A percentile compares a stretch with the other conserved stretches of the same genome.
These are phyloP conservation scores for Marasmarcha lunaedactyla DNA, from an alignment of 2,888 invertebrate genomes.

Conservation along the genomic window DNA sequence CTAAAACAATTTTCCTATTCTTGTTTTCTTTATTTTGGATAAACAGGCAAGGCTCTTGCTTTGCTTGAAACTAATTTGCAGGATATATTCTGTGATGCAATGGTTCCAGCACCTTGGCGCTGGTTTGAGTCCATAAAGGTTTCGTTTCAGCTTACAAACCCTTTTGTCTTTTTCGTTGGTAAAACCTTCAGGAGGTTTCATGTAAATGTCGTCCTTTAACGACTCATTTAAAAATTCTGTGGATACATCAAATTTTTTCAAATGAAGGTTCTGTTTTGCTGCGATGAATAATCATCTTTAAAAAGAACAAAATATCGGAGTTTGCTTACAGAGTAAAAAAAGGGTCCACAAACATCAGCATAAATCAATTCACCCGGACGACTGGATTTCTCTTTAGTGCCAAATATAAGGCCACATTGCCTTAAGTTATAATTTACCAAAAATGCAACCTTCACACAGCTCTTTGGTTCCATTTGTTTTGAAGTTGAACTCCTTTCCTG, in stretches of 20 bases:
- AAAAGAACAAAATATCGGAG: no score
- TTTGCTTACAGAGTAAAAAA: no score
- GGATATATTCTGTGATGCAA: background rate
- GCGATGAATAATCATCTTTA: no score
- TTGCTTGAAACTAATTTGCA: background rate
- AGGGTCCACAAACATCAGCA: no score
- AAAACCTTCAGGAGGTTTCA: slow-evolving; percentile 2
- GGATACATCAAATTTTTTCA: background rate
- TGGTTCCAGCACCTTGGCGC: slow-evolving; percentile 1
- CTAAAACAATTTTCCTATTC: background rate
- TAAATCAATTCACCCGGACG: no score
- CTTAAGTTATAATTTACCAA: no score
- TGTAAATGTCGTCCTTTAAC: background rate
- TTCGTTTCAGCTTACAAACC: background rate
- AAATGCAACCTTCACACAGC: no score
- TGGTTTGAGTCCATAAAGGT: slow-evolving; percentile 3
- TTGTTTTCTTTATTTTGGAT: background rate
- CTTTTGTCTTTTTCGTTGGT: background rate
- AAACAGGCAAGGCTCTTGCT: background rate
- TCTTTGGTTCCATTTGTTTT: no score
- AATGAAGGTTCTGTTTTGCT: no score
- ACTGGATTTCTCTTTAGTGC: no score
- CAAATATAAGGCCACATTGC: no score
- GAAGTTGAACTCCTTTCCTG: no score
- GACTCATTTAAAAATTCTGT: background rate